Conservation (phyloP, 1,140 invertebrate species). For the Steinernema feltiae region DNA sequence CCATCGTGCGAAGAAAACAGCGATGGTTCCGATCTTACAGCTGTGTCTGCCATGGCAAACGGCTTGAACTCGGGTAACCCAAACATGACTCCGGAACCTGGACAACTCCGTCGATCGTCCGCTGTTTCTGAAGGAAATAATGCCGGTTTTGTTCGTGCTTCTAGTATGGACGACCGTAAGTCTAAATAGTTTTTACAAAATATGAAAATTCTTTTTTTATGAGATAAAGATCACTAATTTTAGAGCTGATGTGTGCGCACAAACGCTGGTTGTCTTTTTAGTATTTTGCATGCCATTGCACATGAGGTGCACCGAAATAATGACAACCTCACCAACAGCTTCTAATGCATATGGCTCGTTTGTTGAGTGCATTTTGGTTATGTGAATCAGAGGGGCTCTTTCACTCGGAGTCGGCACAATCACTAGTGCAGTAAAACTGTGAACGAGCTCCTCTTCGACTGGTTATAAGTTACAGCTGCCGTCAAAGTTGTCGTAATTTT, state of each 20-base stretch:
- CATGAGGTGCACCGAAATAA: background rate
- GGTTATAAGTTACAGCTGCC: background rate
- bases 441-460: background rate
- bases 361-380: background rate
- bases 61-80: slow-evolving; percentile 18
- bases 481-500: background rate
- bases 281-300: background rate
- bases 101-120: background rate
- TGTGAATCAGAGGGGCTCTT: no score
- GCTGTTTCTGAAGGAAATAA: background rate
- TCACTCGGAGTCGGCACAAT: no score
- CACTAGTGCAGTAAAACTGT: no score
- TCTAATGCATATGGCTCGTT: no score
- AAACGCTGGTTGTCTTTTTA: background rate
- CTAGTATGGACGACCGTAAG: slow-evolving; percentile 15
- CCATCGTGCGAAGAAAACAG: slow-evolving; percentile 29
- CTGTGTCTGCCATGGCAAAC: slow-evolving; percentile 13
- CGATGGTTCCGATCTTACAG: slow-evolving; percentile 16
- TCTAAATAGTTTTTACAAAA: no score
- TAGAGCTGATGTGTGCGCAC: background rate
- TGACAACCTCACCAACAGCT: no score
- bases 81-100: background rate
- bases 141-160: slow-evolving; percentile 11
- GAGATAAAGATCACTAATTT: background rate
- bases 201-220: no score